Evolutionary conservation across 2,113 vertebrate species (phyloP).

Genomic region (Pantherophis guttatus): DNA sequence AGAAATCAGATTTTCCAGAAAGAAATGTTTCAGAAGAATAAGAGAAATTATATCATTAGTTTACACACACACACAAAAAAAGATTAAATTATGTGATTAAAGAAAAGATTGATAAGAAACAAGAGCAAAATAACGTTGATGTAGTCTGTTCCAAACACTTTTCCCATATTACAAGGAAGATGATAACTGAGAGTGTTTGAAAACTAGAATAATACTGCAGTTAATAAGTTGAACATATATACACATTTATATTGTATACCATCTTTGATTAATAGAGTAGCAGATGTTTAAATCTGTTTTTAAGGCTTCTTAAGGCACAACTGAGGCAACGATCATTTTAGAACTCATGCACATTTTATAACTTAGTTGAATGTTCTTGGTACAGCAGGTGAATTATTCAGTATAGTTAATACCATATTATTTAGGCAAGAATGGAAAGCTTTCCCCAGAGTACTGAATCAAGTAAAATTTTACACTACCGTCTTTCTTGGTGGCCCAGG

Average conservation of each 20-base stretch:
- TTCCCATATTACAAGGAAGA: not conserved
- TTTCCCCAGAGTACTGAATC: not conserved
- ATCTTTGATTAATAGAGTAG: not conserved
- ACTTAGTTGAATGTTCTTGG: not conserved
- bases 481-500: not conserved
- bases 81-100: not conserved
- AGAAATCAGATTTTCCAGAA: not conserved
- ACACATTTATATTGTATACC: constrained; percentile 2
- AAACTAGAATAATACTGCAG: constrained; percentile 25
- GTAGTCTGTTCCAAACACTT: not conserved
- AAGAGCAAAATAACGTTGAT: not conserved
- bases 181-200: constrained; percentile 2
- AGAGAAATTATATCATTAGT: not conserved
- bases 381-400: not conserved
- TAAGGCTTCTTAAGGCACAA: not conserved
- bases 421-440: not conserved
- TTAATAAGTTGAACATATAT: not conserved
- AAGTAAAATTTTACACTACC: not conserved
- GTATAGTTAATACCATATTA: not conserved
- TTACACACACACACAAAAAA: not conserved
- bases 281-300: constrained; percentile 18
- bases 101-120: not conserved
- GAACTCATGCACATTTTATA: not conserved
- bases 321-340: constrained; percentile 17
- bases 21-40: not conserved